Evolutionary conservation across 2,888 invertebrate genomes (phyloP), one percentile per base, ranked within the genome.

Genomic region (Glaucopsyche alexis): DNA sequence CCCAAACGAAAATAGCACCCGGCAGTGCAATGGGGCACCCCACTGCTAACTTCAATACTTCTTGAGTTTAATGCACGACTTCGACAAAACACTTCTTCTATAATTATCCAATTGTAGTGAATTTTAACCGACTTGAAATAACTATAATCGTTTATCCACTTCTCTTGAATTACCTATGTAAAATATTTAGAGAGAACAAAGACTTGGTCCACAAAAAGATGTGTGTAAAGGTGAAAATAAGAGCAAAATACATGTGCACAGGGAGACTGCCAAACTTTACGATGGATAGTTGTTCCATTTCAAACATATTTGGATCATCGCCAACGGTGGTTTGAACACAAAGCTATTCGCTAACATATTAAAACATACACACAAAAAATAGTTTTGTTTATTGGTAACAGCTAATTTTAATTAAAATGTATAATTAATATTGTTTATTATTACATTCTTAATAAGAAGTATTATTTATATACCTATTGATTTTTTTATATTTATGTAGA

Each of bases 1-100:
- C 83, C 84, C 79, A 80, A 86, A 87, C 91, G 78, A 85, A 93
- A 93, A 93, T 93, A 93, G 89, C 89, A 87, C 88, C 91, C 91
- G 91, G 90, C 89, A 90, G 87, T 90, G 87, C 87, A 88, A 81
- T 81, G 87, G 89, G 87, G 83, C 85, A 87, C 87, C 88, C 87
- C 85, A 85, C 83, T 88, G 88, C 88, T 29, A 87, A 89, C 87
- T 90, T 90, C 88, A 88, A 88, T 82, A 67, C 14, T 19, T 72
- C 72, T 50, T 72, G 73, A 52, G 42, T 49, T 50, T n/a, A 40
- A 49, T 11, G 11, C 60, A 45, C 42, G n/a, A 1, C 16, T 38
- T 16, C 40, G 13, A 40, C 40, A 52, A 19, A 49, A 19, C 47
- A 14, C n/a, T 38, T 40, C 11, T 52, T 8, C 66, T 42, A 52